A percentile compares a stretch with the other conserved stretches of the same genome.
phyloP scores from a whole-genome alignment of 2,888 invertebrate genomes.

The Entomobrya proxima region DNA sequence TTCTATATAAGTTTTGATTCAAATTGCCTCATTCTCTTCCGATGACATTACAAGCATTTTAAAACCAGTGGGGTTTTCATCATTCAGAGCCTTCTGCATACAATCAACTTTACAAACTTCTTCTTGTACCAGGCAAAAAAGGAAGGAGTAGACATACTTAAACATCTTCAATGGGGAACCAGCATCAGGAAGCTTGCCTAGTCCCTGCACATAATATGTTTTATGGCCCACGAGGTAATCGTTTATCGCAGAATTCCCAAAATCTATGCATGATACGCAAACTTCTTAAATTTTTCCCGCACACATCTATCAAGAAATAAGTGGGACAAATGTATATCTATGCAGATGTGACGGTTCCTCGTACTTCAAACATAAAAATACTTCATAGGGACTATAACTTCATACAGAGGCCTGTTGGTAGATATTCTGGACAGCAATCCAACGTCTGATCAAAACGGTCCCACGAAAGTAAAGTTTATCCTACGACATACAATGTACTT shows the following conservation, averaged over 20 bases:
- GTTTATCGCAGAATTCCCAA: slow-evolving; percentile 24
- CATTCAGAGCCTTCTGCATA: too few species aligned
- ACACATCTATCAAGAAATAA: slow-evolving; percentile 2
- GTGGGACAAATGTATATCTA: not conserved
- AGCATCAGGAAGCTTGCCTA: slow-evolving; percentile 20
- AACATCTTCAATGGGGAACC: not conserved
- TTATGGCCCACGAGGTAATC: slow-evolving; percentile 56
- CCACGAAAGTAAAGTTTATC: not conserved
- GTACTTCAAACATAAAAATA: too few species aligned
- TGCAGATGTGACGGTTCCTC: too few species aligned
- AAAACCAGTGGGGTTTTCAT: too few species aligned
- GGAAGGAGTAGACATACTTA: too few species aligned
- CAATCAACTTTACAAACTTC: too few species aligned
- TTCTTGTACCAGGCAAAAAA: not conserved
- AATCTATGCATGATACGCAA: slow-evolving; percentile 10
- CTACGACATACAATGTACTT: too few species aligned
- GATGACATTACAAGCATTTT: too few species aligned
- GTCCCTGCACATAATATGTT: slow-evolving; percentile 32
- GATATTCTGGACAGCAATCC: not conserved
- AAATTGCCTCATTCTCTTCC: too few species aligned
- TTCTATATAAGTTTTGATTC: too few species aligned
- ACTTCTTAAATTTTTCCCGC: not conserved
- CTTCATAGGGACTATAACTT: too few species aligned
- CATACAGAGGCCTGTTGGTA: too few species aligned
- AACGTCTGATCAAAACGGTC: not conserved